Evolutionary conservation across 2,888 invertebrate species (phyloP), one percentile per base, ranked within the genome.

Genomic region (Aphelenchoides bicaudatus): DNA sequence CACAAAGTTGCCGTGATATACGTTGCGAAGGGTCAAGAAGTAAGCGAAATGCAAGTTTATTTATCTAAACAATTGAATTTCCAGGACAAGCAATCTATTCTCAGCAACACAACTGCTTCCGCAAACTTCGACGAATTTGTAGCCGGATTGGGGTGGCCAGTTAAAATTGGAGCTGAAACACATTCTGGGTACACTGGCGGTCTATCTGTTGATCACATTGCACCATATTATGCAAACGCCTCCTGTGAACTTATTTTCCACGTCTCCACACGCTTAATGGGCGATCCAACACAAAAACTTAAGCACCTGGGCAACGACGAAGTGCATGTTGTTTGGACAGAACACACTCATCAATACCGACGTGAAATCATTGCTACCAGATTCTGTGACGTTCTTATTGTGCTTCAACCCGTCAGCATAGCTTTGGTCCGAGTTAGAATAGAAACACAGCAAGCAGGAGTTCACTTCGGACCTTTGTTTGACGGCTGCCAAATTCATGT

Each of bases 1-100:
- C 92, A 93, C 82, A 93, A 94, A 82, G 87, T 93, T 73, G 98
- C 96, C 19, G 91, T 99, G 48, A 91, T 98, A 74, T 98, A 93
- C 82, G 94, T 98, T 19, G 91, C 88, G 10, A 88, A 88, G 47
- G 94, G 94, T 0, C 98, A 98, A 80, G 94, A 96, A 81, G 66
- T 67, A 30, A n/a, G 53, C 13, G 46, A n/a, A 10, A 8, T 43
- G 13, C 54, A 25, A 57, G 6, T 8, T 8, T 6, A 43, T 13
- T 10, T 38, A 49, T 39, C 43, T 43, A 43, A 10, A 49, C 0
- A 37, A 1, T 25, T 21, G 6, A 16, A 38, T 38, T 63, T 65
- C 8, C 25, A 75, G 63, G 91, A 92, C 72, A 91, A 96, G 75
- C 88, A 88, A 79, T 90, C 92, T 39, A 94, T 98, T 73, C 82